These are phyloP conservation scores for Osmerus mordax DNA, from an alignment of 2,113 vertebrate genomes.

Conservation along the genomic window DNA sequence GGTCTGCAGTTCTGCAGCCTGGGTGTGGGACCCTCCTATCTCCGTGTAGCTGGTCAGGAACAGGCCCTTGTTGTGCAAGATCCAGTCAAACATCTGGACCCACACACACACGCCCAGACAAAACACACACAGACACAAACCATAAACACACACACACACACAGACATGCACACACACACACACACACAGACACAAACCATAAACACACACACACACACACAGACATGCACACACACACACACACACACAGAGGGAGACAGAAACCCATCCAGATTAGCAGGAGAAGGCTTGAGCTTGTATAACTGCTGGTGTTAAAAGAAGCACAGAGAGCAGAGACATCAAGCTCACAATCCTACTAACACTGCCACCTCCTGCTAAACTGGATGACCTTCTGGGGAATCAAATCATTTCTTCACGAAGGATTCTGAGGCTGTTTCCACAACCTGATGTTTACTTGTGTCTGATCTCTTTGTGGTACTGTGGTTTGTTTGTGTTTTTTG, in stretches of 20 bases:
- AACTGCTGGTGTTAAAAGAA: not conserved
- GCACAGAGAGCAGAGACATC: not conserved
- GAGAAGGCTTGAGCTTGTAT: too few relatives aligned
- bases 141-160: not conserved
- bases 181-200: too few relatives aligned
- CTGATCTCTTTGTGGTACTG: too few relatives aligned
- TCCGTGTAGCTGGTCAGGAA: slow-evolving; percentile 97
- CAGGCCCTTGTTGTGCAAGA: slow-evolving; percentile 98
- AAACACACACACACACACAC: not conserved
- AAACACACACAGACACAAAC: not conserved
- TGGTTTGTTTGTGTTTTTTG: too few relatives aligned
- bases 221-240: not conserved
- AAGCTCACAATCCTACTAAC: not conserved
- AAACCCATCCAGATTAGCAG: too few relatives aligned
- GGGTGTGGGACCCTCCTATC: slow-evolving; percentile 92
- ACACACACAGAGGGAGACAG: not conserved
- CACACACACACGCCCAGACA: not conserved
- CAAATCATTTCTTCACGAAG: too few relatives aligned
- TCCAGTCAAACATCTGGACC: slow-evolving; percentile 97
- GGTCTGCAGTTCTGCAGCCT: slow-evolving; percentile 93
- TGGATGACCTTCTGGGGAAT: too few relatives aligned
- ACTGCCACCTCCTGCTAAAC: too few relatives aligned
- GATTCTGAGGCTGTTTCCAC: too few relatives aligned
- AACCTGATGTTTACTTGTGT: too few relatives aligned
- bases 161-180: not conserved